Evolutionary conservation across 1,140 invertebrate genomes (phyloP), one percentile per base, ranked within the genome.

Genomic region (Cyrtorhinus lividipennis): DNA sequence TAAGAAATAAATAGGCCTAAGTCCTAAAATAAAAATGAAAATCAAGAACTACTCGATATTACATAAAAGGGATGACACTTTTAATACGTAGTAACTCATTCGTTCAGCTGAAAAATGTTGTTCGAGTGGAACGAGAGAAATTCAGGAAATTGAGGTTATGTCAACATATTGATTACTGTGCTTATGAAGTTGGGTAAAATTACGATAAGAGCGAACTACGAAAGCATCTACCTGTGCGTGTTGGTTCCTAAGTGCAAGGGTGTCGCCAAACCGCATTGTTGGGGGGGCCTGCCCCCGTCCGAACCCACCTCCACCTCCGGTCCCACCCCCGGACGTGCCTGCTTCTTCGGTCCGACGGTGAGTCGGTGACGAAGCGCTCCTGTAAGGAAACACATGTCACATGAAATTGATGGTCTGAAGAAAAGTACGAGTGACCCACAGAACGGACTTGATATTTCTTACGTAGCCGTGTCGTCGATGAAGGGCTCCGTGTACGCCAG

Each of bases 401-500:
- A 38, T 38, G 30, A 38, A 38, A 8, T 38, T 38, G 5, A 38
- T 38, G 30, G 30, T 8, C 30, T 38, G 5, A 38, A 38, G 5
- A 38, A 38, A 38, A 38, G 15, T 8, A 8, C 15, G 30, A 38
- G 30, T 5, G 30, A 38, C 15, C 30, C 30, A n/a, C n/a, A n/a
- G n/a, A 38, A 38, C 30, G 30, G 15, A 38, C 5, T 38, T 20
- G 44, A 56, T 30, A 72, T n/a, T n/a, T n/a, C 75, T 72, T 73
- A 78, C 81, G 79, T 72, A 68, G 79, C 73, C 71, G 77, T 69
- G 71, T 82, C 71, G 64, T 72, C 72, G 46, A 82, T 71, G 65
- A 83, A 70, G 20, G 72, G 75, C 74, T 94, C 91, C 26, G 91
- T 94, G 69, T 95, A 96, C 10, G 92, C 91, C 30, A 94, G 75